Evolutionary conservation across 2,888 invertebrate species (phyloP).

Genomic region (Rambutsinella grinnellia): DNA sequence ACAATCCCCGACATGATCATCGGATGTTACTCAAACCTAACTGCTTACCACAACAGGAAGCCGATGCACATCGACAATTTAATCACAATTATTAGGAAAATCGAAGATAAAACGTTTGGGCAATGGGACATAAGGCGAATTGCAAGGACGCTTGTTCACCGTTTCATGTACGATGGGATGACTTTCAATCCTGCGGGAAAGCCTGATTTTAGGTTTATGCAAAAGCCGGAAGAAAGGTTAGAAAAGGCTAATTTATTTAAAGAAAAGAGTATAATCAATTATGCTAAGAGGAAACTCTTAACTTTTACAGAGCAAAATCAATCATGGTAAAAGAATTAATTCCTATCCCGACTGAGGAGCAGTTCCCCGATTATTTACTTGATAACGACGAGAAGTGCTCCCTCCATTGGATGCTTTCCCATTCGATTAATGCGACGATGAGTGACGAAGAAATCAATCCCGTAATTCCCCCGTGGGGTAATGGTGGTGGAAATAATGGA

Average conservation of each 20-base stretch:
- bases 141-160: constrained; percentile 52
- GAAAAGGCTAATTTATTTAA: no score
- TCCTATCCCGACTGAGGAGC: constrained; percentile 50
- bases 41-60: constrained; percentile 62
- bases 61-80: constrained; percentile 65
- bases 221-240: constrained; percentile 48
- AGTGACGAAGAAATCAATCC: constrained; percentile 57
- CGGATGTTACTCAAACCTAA: constrained; percentile 60
- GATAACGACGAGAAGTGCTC: constrained; percentile 66
- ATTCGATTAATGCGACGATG: constrained; percentile 62
- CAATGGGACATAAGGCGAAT: constrained; percentile 60
- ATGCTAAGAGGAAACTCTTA: no score
- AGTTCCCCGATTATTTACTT: constrained; percentile 52
- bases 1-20: constrained; percentile 51
- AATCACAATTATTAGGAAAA: constrained; percentile 64
- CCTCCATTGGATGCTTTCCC: constrained; percentile 65
- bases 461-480: background rate
- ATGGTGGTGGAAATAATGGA: background rate
- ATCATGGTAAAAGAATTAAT: constrained; percentile 51
- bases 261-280: no score
- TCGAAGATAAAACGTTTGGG: constrained; percentile 57
- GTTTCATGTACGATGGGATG: constrained; percentile 63
- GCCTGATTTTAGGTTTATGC: constrained; percentile 49
- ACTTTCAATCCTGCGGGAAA: constrained; percentile 36
- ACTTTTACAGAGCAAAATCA: no score